Evolutionary conservation across 2,797 vertebrate genomes (phyloP), one percentile per base, ranked within the genome.

Genomic region (Mus minutoides): DNA sequence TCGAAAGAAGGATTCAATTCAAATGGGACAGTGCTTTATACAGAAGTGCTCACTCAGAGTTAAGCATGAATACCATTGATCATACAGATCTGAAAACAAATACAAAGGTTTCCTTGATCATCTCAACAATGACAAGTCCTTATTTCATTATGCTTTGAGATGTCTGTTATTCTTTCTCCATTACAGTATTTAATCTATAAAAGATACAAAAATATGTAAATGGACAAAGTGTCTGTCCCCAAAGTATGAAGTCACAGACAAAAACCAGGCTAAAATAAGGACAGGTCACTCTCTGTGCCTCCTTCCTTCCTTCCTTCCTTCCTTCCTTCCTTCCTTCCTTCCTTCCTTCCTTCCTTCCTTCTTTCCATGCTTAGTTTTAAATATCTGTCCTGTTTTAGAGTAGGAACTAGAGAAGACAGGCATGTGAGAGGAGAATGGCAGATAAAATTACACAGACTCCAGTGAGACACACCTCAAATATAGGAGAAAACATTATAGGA

Each of bases 121-220:
- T 92, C 92, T 94, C 73, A 77, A 69, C 3, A 94, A 46, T 40
- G 31, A 13, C 13, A 79, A 62, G 34, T 19, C 52, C n/a, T 88
- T 93, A 82, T 62, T 75, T 93, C 46, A 88, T 67, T 91, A 40
- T 64, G 43, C 78, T 40, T 78, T 89, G 73, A 88, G 13, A 76
- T 90, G 49, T 83, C n/a, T 46, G 52, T 87, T 67, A 91, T 64
- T 78, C 67, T 29, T 85, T 80, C 60, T 91, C 52, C 62, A 40
- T 79, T 80, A 79, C 17, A 86, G 62, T 87, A 31, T 86, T 88
- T 34, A 73, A 78, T 46, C 16, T 46, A 26, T 2, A 26, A 43
- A 43, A 85, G 69, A 96, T 80, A 49, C 77, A 94, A 91, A 94
- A 86, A 78, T 40, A 75, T 31, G 13, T 24, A 43, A 71, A 54